phyloP scores from a whole-genome alignment of 2,888 invertebrate genomes.

The Drosophila formosana region DNA sequence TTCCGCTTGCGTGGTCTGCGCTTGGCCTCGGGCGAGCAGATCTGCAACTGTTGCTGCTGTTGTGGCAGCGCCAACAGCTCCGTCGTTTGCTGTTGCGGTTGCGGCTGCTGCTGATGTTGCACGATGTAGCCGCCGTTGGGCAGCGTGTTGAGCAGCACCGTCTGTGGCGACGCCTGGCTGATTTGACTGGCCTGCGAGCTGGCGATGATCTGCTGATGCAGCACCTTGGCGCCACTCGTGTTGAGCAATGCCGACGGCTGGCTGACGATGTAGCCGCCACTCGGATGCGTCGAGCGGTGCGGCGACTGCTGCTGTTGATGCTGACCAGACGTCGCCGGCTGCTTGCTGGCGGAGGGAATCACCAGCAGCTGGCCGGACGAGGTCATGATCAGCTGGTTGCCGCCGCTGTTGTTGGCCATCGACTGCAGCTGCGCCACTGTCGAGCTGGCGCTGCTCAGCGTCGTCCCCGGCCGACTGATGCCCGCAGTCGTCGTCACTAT shows the following conservation, averaged over 20 bases:
- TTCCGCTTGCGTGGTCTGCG: slow-evolving; percentile 91
- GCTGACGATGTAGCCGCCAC: slow-evolving; percentile 64
- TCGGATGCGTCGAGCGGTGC: slow-evolving; percentile 46
- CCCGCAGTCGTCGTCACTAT: slow-evolving; percentile 91
- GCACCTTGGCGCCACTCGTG: slow-evolving; percentile 55
- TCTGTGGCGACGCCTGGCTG: slow-evolving; percentile 86
- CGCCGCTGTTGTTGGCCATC: slow-evolving; percentile 71
- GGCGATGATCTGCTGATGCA: slow-evolving; percentile 65
- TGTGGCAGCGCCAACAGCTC: slow-evolving; percentile 66
- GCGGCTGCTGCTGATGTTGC: slow-evolving; percentile 89
- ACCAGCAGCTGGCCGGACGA: slow-evolving; percentile 85
- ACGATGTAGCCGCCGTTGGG: slow-evolving; percentile 92
- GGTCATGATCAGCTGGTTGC: slow-evolving; percentile 84
- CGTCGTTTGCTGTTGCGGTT: slow-evolving; percentile 83
- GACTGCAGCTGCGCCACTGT: slow-evolving; percentile 75
- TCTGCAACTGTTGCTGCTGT: slow-evolving; percentile 44
- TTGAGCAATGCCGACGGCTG: slow-evolving; percentile 56
- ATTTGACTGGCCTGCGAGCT: slow-evolving; percentile 65
- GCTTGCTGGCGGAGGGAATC: slow-evolving; percentile 74
- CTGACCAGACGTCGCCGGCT: slow-evolving; percentile 51
- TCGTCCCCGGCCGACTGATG: slow-evolving; percentile 88
- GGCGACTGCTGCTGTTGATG: slow-evolving; percentile 54
- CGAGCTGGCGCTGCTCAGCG: slow-evolving; percentile 45
- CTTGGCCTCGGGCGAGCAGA: slow-evolving; percentile 90
- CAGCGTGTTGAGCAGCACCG: slow-evolving; percentile 92